A percentile compares a stretch with the other conserved stretches of the same genome.
Evolutionary conservation across 2,113 vertebrate genomes (phyloP).

Genomic region (Crotalus helleri): DNA sequence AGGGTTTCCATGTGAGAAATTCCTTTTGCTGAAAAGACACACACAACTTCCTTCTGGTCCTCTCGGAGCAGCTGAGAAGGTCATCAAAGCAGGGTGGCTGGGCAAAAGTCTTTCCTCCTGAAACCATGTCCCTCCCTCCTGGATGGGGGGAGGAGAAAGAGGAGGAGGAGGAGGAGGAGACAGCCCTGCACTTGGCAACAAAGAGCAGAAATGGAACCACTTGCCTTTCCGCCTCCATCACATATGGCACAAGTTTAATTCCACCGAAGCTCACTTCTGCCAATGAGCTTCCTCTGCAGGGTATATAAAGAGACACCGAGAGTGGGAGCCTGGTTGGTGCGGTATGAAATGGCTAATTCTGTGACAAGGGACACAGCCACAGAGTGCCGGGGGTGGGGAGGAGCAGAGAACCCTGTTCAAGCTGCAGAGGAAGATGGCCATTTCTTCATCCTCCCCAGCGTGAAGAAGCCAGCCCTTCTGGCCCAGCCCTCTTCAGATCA

Average conservation of each 20-base stretch:
- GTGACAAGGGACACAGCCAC: background rate
- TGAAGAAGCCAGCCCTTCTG: background rate
- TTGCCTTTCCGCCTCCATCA: background rate
- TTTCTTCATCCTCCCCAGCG: background rate
- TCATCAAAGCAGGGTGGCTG: background rate
- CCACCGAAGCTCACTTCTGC: background rate
- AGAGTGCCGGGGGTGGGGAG: background rate
- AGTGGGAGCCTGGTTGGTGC: background rate
- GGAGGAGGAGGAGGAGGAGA: background rate
- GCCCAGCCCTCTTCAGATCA: background rate
- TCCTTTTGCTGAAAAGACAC: background rate
- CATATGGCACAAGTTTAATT: background rate
- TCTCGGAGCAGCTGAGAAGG: background rate
- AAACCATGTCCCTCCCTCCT: background rate
- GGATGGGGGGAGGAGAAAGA: background rate
- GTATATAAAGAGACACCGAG: background rate
- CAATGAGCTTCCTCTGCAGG: background rate
- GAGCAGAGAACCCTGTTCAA: background rate
- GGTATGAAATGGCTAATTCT: background rate
- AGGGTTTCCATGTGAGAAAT: background rate
- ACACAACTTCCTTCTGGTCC: background rate
- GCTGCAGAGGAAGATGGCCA: background rate
- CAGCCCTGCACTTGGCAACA: background rate
- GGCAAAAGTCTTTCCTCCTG: background rate
- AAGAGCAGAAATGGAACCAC: background rate